Conservation (phyloP, 64 coral and sea anemone genomes). For the Catalaphyllia jardinei region DNA sequence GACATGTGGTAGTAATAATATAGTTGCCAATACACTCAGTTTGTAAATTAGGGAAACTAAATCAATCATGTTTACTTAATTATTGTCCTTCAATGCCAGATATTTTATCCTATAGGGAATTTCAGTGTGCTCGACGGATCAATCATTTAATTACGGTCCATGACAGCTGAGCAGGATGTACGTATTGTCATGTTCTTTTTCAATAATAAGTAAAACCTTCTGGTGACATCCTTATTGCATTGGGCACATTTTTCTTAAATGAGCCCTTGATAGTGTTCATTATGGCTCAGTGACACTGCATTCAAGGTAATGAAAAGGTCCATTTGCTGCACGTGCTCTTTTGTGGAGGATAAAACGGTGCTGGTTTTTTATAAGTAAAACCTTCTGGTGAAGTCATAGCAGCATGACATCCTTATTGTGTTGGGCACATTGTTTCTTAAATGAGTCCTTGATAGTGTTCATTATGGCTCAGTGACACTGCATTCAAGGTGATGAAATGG, state of each 20-base stretch:
- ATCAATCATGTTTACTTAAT: constrained; percentile 45
- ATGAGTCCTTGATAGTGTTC: constrained; percentile 56
- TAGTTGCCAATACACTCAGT: constrained; percentile 37
- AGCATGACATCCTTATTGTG: constrained; percentile 25
- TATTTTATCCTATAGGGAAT: constrained; percentile 55
- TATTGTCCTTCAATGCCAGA: constrained; percentile 38
- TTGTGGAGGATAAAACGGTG: constrained; percentile 51
- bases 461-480: constrained; percentile 16
- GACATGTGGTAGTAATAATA: constrained; percentile 23
- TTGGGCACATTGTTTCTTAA: constrained; percentile 53
- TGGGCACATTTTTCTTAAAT: constrained; percentile 57
- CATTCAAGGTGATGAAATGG: constrained; percentile 23
- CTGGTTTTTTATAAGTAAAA: constrained; percentile 3
- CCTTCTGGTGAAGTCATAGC: constrained; percentile 44
- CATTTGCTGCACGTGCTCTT: constrained; percentile 44
- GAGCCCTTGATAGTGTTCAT: constrained; percentile 48
- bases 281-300: constrained; percentile 17
- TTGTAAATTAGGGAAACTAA: constrained; percentile 34
- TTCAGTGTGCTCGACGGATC: constrained; percentile 38
- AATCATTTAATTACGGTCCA: constrained; percentile 38
- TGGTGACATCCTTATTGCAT: constrained; percentile 14
- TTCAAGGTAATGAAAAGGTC: constrained; percentile 33
- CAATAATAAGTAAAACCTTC: background rate
- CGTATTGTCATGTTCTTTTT: constrained; percentile 40
- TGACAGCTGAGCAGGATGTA: constrained; percentile 47